phyloP scores from a whole-genome alignment of 2,797 vertebrate species.

The Neomorphus geoffroyi region DNA sequence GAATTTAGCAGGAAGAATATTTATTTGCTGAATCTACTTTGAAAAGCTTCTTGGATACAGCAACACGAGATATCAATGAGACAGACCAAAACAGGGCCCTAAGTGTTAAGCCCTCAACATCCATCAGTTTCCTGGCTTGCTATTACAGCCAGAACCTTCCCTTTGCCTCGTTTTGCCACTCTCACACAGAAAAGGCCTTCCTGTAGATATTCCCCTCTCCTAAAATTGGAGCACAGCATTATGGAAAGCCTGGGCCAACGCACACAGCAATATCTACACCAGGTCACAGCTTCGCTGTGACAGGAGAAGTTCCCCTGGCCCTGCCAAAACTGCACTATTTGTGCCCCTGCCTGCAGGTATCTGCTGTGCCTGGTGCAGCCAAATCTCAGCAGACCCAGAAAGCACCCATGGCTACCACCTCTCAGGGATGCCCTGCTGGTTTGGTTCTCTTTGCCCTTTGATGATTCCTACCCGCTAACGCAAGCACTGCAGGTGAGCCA shows the following conservation, averaged over 20 bases:
- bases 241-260: neutral
- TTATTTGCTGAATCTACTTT: neutral
- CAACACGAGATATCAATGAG: neutral
- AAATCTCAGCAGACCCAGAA: neutral
- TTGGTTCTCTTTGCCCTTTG: neutral
- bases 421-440: neutral
- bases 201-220: neutral
- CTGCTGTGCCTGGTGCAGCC: accelerated
- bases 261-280: accelerated
- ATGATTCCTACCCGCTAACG: accelerated
- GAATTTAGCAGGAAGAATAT: neutral
- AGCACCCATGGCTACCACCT: neutral
- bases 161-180: neutral
- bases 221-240: accelerated
- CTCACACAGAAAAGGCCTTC: neutral
- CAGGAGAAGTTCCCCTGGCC: neutral
- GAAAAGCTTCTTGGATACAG: neutral
- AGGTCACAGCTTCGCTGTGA: accelerated
- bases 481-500: neutral
- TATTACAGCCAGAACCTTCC: neutral
- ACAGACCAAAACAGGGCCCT: accelerated
- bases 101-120: neutral
- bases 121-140: neutral
- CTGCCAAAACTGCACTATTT: accelerated
- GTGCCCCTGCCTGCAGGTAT: accelerated